Evolutionary conservation across 1,140 invertebrate species (phyloP).

Genomic region (Helicorthomorpha holstii): DNA sequence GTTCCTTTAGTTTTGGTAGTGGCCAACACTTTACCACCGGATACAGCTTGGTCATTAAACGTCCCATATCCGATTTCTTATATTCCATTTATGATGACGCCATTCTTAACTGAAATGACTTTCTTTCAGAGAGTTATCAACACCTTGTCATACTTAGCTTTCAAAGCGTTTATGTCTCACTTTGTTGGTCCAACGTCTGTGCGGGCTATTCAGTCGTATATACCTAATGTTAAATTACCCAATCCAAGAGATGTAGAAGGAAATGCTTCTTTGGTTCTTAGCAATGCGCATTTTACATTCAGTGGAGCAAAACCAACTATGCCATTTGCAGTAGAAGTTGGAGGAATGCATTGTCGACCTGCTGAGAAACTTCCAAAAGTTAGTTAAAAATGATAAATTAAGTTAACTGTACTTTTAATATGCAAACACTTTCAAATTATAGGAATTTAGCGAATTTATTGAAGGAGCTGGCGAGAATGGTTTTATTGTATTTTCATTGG

Average conservation of each 20-base stretch:
- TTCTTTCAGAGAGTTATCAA: neutral
- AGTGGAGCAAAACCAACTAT: slow-evolving; percentile 51
- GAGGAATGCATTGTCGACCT: slow-evolving; percentile 60
- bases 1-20: neutral
- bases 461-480: slow-evolving; percentile 5
- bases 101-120: neutral
- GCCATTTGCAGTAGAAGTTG: slow-evolving; percentile 61
- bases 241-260: slow-evolving; percentile 10
- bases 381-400: too few relatives aligned
- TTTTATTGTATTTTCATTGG: slow-evolving; percentile 3
- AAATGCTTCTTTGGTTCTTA: slow-evolving; percentile 54
- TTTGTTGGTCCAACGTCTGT: neutral
- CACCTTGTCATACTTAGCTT: neutral
- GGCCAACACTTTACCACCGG: neutral
- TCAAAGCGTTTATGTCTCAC: neutral
- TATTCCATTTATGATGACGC: neutral
- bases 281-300: slow-evolving; percentile 53
- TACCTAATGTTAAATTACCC: neutral
- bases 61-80: neutral
- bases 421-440: too few relatives aligned
- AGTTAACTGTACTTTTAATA: too few relatives aligned
- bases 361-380: slow-evolving; percentile 33
- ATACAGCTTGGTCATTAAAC: neutral
- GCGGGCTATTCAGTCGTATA: neutral
- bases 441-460: neutral